A percentile compares a stretch with the other conserved stretches of the same genome.
Conservation (phyloP, 2,113 vertebrate genomes). For the Pygoscelis adeliae region DNA sequence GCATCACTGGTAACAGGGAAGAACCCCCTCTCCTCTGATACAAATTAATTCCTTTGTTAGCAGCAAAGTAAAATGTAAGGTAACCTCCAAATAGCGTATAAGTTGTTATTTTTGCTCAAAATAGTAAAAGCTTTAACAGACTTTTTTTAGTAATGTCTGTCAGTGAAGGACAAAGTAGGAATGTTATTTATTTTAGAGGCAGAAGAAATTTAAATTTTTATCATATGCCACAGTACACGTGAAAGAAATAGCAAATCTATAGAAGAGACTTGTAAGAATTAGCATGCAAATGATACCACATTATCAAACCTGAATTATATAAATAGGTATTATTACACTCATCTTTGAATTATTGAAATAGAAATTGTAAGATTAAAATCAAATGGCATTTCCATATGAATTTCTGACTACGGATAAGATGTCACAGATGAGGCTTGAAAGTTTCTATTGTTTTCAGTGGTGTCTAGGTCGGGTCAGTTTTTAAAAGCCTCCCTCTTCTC, state of each 20-base stretch:
- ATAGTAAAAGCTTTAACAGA: not conserved
- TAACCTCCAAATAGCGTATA: not conserved
- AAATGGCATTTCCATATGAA: not conserved
- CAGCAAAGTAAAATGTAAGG: not conserved
- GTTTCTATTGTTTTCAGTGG: not conserved
- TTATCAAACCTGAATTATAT: not conserved
- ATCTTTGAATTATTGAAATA: not conserved
- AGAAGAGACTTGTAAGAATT: not conserved
- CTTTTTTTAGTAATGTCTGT: not conserved
- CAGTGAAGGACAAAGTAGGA: not conserved
- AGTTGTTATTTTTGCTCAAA: not conserved
- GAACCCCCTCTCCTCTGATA: not conserved
- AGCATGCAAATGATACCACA: not conserved
- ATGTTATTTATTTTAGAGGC: not conserved
- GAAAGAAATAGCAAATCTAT: not conserved
- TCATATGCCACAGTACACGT: not conserved
- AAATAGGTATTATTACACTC: not conserved
- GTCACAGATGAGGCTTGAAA: not conserved
- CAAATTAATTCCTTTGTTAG: not conserved
- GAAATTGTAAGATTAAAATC: not conserved
- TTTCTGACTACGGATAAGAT: not conserved
- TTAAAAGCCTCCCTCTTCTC: not conserved
- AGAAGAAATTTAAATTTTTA: not conserved
- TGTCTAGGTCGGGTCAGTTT: not conserved
- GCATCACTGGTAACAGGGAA: not conserved